Conservation (phyloP, 2,797 vertebrate genomes). For the Uromys caudimaculatus region DNA sequence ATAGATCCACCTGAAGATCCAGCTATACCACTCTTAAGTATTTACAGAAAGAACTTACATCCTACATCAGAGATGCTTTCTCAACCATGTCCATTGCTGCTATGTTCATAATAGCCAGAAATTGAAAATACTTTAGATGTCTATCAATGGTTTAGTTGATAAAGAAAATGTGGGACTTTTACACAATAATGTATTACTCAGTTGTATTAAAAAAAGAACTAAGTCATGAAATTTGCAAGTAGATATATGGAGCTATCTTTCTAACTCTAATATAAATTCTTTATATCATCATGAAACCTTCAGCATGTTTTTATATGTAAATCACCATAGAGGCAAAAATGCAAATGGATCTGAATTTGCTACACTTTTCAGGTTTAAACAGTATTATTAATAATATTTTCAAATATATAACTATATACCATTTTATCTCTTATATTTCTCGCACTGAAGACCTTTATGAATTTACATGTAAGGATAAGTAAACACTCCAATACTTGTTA, state of each 20-base stretch:
- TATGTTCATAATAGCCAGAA: background rate
- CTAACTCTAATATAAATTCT: background rate
- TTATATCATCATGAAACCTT: background rate
- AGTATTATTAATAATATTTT: conserved; percentile 19
- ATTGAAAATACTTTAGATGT: background rate
- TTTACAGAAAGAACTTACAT: background rate
- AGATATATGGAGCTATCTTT: background rate
- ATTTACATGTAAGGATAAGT: conserved; percentile 19
- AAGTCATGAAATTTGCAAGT: background rate
- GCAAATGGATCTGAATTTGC: conserved; percentile 63
- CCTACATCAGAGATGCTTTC: too few species aligned
- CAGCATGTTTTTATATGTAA: background rate
- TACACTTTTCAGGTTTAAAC: conserved; percentile 11
- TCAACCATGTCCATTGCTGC: background rate
- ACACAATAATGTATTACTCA: background rate
- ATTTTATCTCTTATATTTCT: conserved; percentile 33
- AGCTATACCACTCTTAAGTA: background rate
- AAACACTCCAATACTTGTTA: background rate
- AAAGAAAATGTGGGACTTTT: background rate
- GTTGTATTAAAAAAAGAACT: background rate
- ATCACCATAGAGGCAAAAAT: conserved; percentile 63
- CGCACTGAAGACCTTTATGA: background rate
- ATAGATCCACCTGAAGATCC: background rate
- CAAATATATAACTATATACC: background rate
- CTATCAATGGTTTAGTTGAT: background rate